A percentile compares a stretch with the other conserved stretches of the same genome.
Conservation (phyloP, 2,888 invertebrate genomes). For the Aporophyla nigra region DNA sequence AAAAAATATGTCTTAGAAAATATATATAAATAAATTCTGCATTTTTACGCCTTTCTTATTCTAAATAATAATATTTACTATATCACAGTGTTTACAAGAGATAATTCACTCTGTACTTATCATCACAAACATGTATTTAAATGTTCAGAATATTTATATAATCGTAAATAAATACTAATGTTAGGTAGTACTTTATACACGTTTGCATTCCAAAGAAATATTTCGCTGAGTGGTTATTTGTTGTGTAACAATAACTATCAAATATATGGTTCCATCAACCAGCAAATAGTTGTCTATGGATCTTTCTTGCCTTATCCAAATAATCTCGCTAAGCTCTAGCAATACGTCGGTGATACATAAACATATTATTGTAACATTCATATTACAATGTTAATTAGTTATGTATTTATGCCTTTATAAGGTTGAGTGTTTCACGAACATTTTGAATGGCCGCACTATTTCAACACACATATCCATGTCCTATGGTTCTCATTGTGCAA, state of each 20-base stretch:
- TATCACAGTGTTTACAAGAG: slow-evolving; percentile 22
- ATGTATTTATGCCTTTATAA: slow-evolving; percentile 44
- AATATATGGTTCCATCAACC: slow-evolving; percentile 45
- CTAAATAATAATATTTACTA: slow-evolving; percentile 21
- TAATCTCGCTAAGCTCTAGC: slow-evolving; percentile 70
- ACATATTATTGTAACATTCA: slow-evolving; percentile 59
- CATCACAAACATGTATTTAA: slow-evolving; percentile 29
- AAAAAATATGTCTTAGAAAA: slow-evolving; percentile 9
- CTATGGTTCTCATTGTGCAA: neutral
- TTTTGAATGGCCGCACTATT: neutral
- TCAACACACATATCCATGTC: neutral
- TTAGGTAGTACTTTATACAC: slow-evolving; percentile 64
- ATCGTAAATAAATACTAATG: slow-evolving; percentile 34
- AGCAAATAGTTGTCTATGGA: slow-evolving; percentile 49
- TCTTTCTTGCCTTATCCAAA: slow-evolving; percentile 67
- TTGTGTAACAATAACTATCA: slow-evolving; percentile 50
- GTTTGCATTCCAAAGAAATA: slow-evolving; percentile 61
- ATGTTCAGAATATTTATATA: slow-evolving; percentile 40
- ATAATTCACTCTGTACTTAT: slow-evolving; percentile 34
- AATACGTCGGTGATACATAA: slow-evolving; percentile 64
- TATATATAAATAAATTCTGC: slow-evolving; percentile 5
- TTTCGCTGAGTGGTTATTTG: slow-evolving; percentile 47
- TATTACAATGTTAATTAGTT: slow-evolving; percentile 63
- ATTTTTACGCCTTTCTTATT: slow-evolving; percentile 26
- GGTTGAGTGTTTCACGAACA: slow-evolving; percentile 49